A percentile compares a stretch with the other conserved stretches of the same genome.
Evolutionary conservation across 2,888 invertebrate species (phyloP).

Genomic region (Exephanes ischioxanthus): DNA sequence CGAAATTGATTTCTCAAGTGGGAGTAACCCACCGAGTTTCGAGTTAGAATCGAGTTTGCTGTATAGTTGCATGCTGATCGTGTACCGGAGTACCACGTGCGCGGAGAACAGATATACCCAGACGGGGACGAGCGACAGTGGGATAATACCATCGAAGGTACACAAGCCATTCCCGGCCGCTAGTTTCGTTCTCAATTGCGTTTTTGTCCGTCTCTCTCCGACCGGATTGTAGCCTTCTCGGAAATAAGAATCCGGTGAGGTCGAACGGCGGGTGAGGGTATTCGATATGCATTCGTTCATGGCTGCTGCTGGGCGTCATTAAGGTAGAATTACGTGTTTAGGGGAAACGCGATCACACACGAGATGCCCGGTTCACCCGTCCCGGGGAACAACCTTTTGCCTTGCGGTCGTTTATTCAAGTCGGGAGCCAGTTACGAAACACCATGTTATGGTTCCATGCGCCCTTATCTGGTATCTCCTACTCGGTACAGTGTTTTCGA

Average conservation of each 20-base stretch:
- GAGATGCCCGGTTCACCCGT: not conserved
- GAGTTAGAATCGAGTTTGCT: constrained; percentile 50
- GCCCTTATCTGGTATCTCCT: not conserved
- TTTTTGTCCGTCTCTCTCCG: not conserved
- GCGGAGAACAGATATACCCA: not conserved
- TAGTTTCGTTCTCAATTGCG: not conserved
- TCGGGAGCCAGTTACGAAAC: not conserved
- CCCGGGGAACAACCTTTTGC: not conserved
- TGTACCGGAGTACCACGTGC: not conserved
- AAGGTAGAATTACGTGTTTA: constrained; percentile 16
- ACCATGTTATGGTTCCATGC: not conserved
- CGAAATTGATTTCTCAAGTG: constrained; percentile 38
- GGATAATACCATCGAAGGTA: not conserved
- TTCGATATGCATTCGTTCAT: constrained; percentile 2
- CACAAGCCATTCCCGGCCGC: not conserved
- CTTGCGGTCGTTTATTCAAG: not conserved
- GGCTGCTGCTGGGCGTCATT: not conserved
- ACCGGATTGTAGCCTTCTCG: not conserved
- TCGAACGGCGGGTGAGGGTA: not conserved
- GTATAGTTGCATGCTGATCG: constrained; percentile 28
- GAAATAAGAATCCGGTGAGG: not conserved
- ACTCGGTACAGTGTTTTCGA: not conserved
- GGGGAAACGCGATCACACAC: not conserved
- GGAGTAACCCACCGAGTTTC: constrained; percentile 41
- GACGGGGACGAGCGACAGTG: not conserved